Conservation (phyloP, 2,797 vertebrate species). For the Hapalemur alaotrensis region DNA sequence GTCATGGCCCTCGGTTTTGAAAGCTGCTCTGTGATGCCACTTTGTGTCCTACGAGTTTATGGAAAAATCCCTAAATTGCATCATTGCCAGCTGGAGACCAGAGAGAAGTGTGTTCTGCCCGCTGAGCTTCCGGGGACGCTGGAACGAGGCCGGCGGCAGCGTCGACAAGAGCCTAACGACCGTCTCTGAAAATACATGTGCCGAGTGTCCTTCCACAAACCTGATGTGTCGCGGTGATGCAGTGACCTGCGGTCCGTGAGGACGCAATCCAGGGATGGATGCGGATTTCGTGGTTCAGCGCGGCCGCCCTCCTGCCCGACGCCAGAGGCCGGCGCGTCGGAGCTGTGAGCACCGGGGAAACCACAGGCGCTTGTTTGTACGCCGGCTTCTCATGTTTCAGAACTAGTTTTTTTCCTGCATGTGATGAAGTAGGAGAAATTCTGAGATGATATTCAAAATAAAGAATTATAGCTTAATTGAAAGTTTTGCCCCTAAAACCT, state of each 20-base stretch:
- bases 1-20: not conserved
- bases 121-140: not conserved
- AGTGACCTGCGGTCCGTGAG: fast-evolving
- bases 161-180: not conserved
- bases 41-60: not conserved
- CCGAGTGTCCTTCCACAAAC: not conserved
- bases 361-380: too few species aligned
- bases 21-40: not conserved
- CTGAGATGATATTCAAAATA: not conserved
- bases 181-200: not conserved
- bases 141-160: not conserved
- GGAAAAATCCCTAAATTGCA: not conserved
- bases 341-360: too few species aligned
- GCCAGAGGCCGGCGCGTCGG: too few species aligned
- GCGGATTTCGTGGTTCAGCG: too few species aligned
- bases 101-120: not conserved
- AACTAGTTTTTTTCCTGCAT: not conserved
- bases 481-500: not conserved
- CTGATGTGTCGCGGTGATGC: too few species aligned
- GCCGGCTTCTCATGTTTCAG: not conserved
- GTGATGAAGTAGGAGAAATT: not conserved
- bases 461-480: not conserved
- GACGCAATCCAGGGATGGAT: not conserved
- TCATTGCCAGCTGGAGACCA: not conserved
- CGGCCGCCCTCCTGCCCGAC: not conserved